Evolutionary conservation across 1,140 invertebrate genomes (phyloP), one percentile per base, ranked within the genome.

Genomic region (Leucophenga varia): DNA sequence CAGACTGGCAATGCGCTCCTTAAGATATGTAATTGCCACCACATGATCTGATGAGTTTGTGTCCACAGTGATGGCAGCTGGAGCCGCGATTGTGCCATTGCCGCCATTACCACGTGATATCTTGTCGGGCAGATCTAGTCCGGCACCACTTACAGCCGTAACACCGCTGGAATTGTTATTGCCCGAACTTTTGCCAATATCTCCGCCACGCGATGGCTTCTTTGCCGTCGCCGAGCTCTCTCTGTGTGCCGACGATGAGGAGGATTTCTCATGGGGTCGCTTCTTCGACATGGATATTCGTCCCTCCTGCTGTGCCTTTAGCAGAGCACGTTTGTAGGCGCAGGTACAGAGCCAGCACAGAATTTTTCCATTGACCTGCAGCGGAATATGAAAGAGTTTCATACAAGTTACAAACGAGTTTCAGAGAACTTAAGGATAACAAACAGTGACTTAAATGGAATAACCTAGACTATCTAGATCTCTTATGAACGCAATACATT

Each of bases 301-400:
- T 59, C 90, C 86, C 10, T 84, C 84, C 60, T 93, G 91, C 77
- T 93, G 95, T 30, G 93, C 93, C 72, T 93, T 91, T 1, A 93
- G 89, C 60, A 96, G 72, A 1, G 94, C 92, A 61, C 93, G 79
- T 76, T 95, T 96, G 67, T 93, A 93, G 0, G 94, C 94, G 53
- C 95, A 80, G 9, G 94, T 97, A 77, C 95, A 98, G 7, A 97
- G 79, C 94, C 94, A 98, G 77, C 95, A 98, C 25, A 97, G 80
- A 30, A 96, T 75, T 77, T 96, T 97, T 1, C 94, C 94, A 80
- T 97, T 93, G 41, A 95, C 89, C 92, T 95, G 77, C 32, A 36
- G 31, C 3, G 41, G n/a, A 28, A 43, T n/a, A 5, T 16, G 41
- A 19, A 37, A 30, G 31, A 20, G 16, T 22, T 10, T 17, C n/a